Conservation (phyloP, 2,797 vertebrate genomes). For the Falco rusticolus region DNA sequence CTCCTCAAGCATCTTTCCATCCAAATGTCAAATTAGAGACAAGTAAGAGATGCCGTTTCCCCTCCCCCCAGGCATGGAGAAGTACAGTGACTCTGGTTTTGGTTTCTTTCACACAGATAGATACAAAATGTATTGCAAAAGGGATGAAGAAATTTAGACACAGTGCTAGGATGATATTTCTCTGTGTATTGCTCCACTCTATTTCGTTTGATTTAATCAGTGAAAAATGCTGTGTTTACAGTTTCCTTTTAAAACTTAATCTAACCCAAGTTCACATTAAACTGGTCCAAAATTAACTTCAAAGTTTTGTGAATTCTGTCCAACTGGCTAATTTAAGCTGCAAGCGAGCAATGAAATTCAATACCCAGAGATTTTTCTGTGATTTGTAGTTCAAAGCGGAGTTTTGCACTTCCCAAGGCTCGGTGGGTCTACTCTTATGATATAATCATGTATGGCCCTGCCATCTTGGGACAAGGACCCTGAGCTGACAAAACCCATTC, state of each 20-base stretch:
- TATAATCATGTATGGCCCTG: not conserved
- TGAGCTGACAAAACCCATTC: not conserved
- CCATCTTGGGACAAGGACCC: not conserved
- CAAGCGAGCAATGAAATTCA: not conserved
- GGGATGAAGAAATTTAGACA: not conserved
- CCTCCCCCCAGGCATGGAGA: not conserved
- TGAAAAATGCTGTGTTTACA: constrained; percentile 10
- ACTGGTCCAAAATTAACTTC: not conserved
- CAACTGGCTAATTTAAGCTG: not conserved
- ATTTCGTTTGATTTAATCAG: constrained; percentile 16
- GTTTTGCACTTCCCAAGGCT: not conserved
- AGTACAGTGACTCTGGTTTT: not conserved
- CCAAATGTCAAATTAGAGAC: not conserved
- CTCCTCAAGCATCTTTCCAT: not conserved
- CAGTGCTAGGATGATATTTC: not conserved
- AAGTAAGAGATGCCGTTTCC: not conserved
- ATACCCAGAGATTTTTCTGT: not conserved
- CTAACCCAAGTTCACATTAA: not conserved
- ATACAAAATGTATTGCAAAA: not conserved
- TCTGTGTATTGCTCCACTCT: not conserved
- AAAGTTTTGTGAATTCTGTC: not conserved
- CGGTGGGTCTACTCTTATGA: not conserved
- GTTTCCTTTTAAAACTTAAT: constrained; percentile 22
- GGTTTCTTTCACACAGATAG: not conserved
- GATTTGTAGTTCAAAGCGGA: not conserved